Evolutionary conservation across 2,888 invertebrate species (phyloP).

Genomic region (Amphipyra berbera): DNA sequence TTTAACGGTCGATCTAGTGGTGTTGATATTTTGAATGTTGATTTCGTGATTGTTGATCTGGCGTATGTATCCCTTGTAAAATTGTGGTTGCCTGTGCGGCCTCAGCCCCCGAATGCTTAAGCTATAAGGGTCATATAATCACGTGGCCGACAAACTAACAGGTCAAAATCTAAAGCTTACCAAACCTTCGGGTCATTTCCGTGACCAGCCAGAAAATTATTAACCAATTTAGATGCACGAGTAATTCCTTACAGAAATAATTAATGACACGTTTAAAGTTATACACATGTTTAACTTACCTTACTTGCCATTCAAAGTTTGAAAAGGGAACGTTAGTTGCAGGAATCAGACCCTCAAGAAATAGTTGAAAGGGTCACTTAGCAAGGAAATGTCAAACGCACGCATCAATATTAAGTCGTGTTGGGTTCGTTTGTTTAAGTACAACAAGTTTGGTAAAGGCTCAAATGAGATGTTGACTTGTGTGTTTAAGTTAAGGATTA

Average conservation of each 20-base stretch:
- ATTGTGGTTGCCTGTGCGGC: no score
- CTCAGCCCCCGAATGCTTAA: no score
- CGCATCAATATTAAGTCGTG: slow-evolving; percentile 85
- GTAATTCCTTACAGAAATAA: slow-evolving; percentile 58
- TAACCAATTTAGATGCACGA: slow-evolving; percentile 40
- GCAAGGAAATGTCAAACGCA: slow-evolving; percentile 84
- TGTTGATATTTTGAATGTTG: no score
- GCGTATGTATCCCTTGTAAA: no score
- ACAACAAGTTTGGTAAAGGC: slow-evolving; percentile 67
- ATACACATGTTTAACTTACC: slow-evolving; percentile 61
- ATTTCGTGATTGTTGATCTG: no score
- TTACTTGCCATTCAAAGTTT: slow-evolving; percentile 73
- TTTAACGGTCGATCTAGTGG: no score
- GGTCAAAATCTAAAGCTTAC: slow-evolving; percentile 12
- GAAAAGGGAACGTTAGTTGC: slow-evolving; percentile 64
- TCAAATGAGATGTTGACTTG: slow-evolving; percentile 72
- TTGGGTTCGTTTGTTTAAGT: slow-evolving; percentile 73
- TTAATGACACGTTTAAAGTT: slow-evolving; percentile 66
- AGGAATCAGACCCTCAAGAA: slow-evolving; percentile 62
- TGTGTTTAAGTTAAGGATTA: slow-evolving; percentile 71
- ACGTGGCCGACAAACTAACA: slow-evolving; percentile 2
- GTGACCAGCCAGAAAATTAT: slow-evolving; percentile 44
- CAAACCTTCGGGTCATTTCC: slow-evolving; percentile 17
- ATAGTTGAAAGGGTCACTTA: slow-evolving; percentile 74
- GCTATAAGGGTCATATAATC: background rate